These are phyloP conservation scores for Psilopogon haemacephalus DNA, from an alignment of 2,113 vertebrate species.

Conservation along the genomic window DNA sequence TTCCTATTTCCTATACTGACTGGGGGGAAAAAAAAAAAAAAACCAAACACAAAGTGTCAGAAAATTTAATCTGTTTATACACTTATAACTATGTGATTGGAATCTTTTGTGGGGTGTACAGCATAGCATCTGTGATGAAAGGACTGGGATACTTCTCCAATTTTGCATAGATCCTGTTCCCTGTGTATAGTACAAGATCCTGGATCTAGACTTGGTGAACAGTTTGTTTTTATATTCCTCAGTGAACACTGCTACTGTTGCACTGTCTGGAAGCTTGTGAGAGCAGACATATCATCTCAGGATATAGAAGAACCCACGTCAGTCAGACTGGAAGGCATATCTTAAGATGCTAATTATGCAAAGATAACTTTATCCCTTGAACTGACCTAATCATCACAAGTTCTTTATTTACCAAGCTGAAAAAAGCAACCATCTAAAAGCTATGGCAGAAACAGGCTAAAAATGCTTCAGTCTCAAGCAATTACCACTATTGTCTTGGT, in stretches of 20 bases:
- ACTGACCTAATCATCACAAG: constrained; percentile 67
- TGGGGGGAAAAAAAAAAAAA: neutral
- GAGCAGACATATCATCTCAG: constrained; percentile 7
- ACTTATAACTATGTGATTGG: neutral
- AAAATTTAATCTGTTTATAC: neutral
- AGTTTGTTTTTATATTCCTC: neutral
- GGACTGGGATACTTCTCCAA: neutral
- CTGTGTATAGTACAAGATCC: neutral
- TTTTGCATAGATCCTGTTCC: neutral
- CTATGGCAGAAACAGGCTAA: constrained; percentile 44
- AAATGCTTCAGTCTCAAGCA: constrained; percentile 54
- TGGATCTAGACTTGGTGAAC: neutral
- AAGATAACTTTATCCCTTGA: constrained; percentile 59
- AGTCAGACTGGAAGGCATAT: constrained; percentile 41
- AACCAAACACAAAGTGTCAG: neutral
- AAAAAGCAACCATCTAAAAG: constrained; percentile 59
- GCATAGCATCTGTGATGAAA: neutral
- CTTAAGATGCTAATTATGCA: constrained; percentile 58
- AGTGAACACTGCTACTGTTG: neutral
- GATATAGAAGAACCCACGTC: constrained; percentile 25
- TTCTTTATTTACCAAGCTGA: constrained; percentile 56
- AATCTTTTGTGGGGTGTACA: neutral
- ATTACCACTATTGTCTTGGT: constrained; percentile 61
- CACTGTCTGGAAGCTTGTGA: constrained; percentile 29
- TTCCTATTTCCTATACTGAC: neutral